These are phyloP conservation scores for Hypotaenidia philippensis DNA, from an alignment of 2,797 vertebrate genomes.

Conservation along the genomic window DNA sequence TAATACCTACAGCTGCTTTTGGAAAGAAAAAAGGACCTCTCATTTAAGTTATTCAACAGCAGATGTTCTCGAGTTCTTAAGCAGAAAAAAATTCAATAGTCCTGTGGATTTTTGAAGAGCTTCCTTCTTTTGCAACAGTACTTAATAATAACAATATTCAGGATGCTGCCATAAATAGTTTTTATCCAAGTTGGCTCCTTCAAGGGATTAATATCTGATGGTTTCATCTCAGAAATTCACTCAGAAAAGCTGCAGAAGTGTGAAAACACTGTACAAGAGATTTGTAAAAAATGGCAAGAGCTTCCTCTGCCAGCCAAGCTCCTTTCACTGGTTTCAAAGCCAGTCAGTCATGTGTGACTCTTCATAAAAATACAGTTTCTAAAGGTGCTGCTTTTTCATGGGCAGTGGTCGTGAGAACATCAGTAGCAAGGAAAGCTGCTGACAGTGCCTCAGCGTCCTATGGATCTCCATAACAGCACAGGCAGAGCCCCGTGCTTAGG, in stretches of 20 bases:
- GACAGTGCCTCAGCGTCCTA: background rate
- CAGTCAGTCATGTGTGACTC: background rate
- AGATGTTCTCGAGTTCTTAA: background rate
- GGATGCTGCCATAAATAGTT: background rate
- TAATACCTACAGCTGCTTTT: background rate
- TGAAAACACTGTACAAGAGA: background rate
- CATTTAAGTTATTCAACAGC: background rate
- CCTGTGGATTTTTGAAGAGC: background rate
- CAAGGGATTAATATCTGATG: background rate
- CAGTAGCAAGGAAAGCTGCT: background rate
- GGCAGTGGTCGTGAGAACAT: background rate
- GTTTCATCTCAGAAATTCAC: background rate
- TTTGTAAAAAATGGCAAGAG: background rate
- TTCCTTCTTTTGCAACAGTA: background rate
- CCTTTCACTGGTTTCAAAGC: background rate
- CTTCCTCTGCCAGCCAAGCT: background rate
- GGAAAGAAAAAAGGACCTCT: background rate
- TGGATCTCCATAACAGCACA: background rate
- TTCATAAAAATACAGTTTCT: background rate
- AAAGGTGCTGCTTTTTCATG: background rate
- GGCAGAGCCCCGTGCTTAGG: background rate
- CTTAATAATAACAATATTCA: background rate
- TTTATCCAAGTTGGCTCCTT: background rate
- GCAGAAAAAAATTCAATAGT: background rate
- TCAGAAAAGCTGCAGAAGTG: background rate